phyloP scores from a whole-genome alignment of 2,888 invertebrate genomes.

The Trypoxylon attenuatum region DNA sequence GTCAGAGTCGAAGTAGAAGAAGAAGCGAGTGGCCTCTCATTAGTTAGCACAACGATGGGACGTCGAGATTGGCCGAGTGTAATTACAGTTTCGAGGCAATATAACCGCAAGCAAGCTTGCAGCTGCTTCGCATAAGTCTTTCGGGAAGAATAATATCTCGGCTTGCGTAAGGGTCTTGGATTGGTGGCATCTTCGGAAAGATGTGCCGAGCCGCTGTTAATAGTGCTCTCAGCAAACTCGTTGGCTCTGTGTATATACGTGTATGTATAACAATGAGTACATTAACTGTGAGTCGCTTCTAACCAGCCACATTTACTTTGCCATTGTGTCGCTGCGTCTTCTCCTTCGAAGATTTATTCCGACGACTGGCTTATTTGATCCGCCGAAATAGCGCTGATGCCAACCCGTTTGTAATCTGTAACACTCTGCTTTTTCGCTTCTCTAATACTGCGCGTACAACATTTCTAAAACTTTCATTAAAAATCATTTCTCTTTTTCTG shows the following conservation, averaged over 20 bases:
- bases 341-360: background rate
- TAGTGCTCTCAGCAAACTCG: constrained; percentile 24
- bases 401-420: too few species aligned
- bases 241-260: constrained; percentile 6
- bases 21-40: constrained; percentile 34
- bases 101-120: constrained; percentile 46
- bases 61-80: constrained; percentile 51
- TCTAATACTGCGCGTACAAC: too few species aligned
- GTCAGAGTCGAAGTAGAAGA: constrained; percentile 29
- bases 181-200: constrained; percentile 42
- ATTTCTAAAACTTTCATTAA: too few species aligned
- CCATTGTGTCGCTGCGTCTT: constrained; percentile 2
- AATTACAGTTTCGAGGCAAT: constrained; percentile 31
- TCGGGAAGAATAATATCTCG: constrained; percentile 65
- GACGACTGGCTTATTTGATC: too few species aligned
- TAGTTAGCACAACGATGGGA: constrained; percentile 43
- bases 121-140: constrained; percentile 69
- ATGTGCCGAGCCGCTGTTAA: constrained; percentile 43
- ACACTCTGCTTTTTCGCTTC: too few species aligned
- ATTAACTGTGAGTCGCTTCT: background rate
- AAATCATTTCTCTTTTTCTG: too few species aligned
- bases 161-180: constrained; percentile 56
- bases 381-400: too few species aligned
- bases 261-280: constrained; percentile 31
- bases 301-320: background rate